Conservation (phyloP, 2,113 vertebrate species). For the Stictonetta naevosa region DNA sequence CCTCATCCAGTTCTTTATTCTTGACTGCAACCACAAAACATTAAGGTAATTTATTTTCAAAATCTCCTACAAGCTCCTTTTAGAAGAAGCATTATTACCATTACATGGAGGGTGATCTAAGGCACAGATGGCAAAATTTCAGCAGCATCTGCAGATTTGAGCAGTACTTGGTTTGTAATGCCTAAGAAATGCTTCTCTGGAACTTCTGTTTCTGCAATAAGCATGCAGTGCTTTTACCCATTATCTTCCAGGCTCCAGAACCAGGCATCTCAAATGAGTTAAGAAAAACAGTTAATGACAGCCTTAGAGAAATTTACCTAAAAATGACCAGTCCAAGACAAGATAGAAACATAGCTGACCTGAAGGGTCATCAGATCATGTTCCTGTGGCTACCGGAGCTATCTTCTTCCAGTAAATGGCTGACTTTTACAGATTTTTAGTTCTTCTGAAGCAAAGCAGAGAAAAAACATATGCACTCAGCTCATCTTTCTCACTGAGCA, state of each 20-base stretch:
- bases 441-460: background rate
- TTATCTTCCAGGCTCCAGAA: background rate
- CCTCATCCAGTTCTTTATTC: conserved; percentile 5
- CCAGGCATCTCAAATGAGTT: background rate
- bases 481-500: background rate
- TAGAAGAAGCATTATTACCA: conserved; percentile 35
- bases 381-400: background rate
- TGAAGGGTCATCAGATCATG: background rate
- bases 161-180: conserved; percentile 10
- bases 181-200: background rate
- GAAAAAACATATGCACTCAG: background rate
- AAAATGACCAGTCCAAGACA: background rate
- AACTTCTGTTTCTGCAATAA: background rate
- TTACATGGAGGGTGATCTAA: conserved; percentile 6
- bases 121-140: conserved; percentile 51
- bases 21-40: conserved; percentile 22
- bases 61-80: conserved; percentile 36
- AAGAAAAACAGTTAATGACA: background rate
- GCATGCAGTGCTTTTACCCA: background rate
- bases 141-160: conserved; percentile 51
- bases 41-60: conserved; percentile 54
- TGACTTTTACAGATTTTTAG: background rate
- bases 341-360: background rate
- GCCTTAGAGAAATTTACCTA: background rate
- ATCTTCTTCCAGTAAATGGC: background rate